Base-by-base conservation (phyloP, 2,888 invertebrate species). In the Dorcus hopei region DNA sequence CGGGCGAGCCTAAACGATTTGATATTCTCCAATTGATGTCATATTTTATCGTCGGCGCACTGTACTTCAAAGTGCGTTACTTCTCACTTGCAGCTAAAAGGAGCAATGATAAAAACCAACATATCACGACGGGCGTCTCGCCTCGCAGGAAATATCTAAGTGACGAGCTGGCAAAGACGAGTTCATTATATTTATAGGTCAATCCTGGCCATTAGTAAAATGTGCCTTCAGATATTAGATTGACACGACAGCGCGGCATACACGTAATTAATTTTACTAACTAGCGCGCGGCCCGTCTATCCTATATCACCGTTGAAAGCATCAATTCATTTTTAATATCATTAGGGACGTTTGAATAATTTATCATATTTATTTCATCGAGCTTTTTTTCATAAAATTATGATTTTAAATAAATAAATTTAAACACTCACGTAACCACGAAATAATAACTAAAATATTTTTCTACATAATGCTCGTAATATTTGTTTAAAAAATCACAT, bases 131-230 rank as follows among this genome's bases (percentile, higher is more conserved):
- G 45, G 16, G 23, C 16, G 45, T 45, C 23, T 19, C 16, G 23
- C 19, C 23, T 45, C 16, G 40, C 51, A 51, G 51, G 51, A 51
- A 51, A 51, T 51, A 51, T 51, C 51, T 51, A 40, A 19, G 9
- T 51, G 51, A 51, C 51, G 40, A 9, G 51, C 23, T 51, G 47
- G 26, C 19, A 47, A 26, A 26, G 19, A 51, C 40, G 40, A 51
- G 51, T 45, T 45, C 45, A 45, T 23, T 38, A 40, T 51, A 51
- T 51, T 51, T 51, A 51, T 51, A 51, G 39, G 51, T 51, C 51
- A 39, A 11, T 7, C 51, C 40, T 40, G 26, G 19, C 47, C 39
- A 51, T 51, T 51, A 51, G 38, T 51, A 38, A 51, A 51, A 38
- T 51, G 38, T 39, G 51, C 38, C n/a, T 51, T 38, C 9, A 40